These are phyloP conservation scores for Sebastes miniatus DNA, from an alignment of 2,797 vertebrate species.

Conservation along the genomic window DNA sequence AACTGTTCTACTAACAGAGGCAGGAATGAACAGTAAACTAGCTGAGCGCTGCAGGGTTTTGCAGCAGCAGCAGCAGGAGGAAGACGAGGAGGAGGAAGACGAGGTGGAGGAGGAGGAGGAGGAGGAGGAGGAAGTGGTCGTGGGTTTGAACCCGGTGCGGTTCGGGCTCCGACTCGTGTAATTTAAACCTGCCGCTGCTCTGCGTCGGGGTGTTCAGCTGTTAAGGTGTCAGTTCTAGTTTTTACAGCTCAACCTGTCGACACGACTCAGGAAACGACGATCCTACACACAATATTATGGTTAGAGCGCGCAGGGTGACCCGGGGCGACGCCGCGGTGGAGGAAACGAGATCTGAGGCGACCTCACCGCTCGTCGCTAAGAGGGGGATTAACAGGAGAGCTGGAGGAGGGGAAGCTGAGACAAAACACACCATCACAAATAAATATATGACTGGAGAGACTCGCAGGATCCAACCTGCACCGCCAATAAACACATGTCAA, in stretches of 20 bases:
- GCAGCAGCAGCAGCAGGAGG: conserved; percentile 5
- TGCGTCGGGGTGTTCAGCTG: conserved; percentile 1
- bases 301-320: not conserved
- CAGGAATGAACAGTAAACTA: too few relatives aligned
- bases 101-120: conserved; percentile 25
- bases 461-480: not conserved
- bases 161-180: not conserved
- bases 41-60: conserved; percentile 14
- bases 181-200: conserved; percentile 15
- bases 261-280: conserved; percentile 25
- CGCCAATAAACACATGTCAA: too few relatives aligned
- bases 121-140: conserved; percentile 64
- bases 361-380: not conserved
- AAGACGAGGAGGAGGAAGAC: conserved; percentile 20
- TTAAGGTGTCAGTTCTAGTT: conserved; percentile 17
- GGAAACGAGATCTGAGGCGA: conserved; percentile 1
- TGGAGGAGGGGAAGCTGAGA: not conserved
- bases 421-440: not conserved
- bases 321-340: not conserved
- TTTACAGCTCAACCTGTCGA: conserved; percentile 16
- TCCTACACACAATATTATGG: conserved; percentile 10
- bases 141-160: conserved; percentile 29
- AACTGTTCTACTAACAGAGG: not conserved
- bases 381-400: not conserved
- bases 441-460: not conserved